A percentile compares a stretch with the other conserved stretches of the same genome.
Conservation (phyloP, 2,888 invertebrate genomes). For the Anorthoa munda region DNA sequence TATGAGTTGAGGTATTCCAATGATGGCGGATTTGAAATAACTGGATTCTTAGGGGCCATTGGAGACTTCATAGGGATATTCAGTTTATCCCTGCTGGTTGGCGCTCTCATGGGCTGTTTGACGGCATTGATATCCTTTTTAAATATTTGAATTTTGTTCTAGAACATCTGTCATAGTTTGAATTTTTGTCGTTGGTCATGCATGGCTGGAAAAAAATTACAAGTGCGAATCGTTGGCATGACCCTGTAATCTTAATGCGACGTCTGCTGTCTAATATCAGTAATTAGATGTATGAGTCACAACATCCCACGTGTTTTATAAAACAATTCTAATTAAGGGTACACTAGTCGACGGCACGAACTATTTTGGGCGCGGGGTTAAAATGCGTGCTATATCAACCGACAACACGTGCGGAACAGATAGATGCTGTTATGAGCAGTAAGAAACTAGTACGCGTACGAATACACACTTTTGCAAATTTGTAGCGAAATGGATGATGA, state of each 20-base stretch:
- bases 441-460: too few species aligned
- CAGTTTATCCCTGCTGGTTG: constrained; percentile 97
- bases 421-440: too few species aligned
- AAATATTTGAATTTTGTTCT: constrained; percentile 49
- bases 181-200: neutral
- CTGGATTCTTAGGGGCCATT: constrained; percentile 96
- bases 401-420: too few species aligned
- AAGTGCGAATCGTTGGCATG: constrained; percentile 15
- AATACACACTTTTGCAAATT: too few species aligned
- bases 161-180: neutral
- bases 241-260: constrained; percentile 17
- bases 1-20: constrained; percentile 96
- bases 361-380: too few species aligned
- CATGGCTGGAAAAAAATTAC: constrained; percentile 25
- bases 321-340: neutral
- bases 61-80: constrained; percentile 98
- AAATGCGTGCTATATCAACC: too few species aligned
- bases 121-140: constrained; percentile 98
- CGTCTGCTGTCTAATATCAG: constrained; percentile 4
- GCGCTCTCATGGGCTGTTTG: constrained; percentile 97
- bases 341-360: too few species aligned
- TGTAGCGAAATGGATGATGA: too few species aligned
- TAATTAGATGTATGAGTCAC: constrained; percentile 25
- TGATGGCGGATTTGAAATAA: constrained; percentile 96
- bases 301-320: neutral